phyloP scores from a whole-genome alignment of 2,797 vertebrate genomes.

The Poecilia gillii region DNA sequence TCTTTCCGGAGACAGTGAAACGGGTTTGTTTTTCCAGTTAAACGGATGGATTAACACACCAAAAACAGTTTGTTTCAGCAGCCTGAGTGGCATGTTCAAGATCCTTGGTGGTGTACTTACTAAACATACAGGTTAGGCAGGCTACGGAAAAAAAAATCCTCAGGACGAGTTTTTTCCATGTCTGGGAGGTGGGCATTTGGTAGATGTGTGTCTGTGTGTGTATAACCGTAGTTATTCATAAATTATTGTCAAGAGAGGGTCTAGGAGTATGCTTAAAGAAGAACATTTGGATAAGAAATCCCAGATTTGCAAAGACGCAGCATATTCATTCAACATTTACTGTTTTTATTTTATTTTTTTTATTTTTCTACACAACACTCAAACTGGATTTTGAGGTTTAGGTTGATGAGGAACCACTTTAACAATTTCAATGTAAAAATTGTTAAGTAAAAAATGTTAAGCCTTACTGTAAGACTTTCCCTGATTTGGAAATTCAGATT shows the following conservation, averaged over 20 bases:
- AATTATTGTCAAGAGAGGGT: no score
- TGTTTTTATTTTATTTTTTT: neutral
- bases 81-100: neutral
- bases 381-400: neutral
- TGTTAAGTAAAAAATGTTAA: neutral
- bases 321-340: neutral
- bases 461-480: neutral
- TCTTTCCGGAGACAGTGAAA: neutral
- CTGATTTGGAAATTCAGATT: neutral
- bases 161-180: no score
- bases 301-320: neutral
- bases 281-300: no score
- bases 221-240: no score
- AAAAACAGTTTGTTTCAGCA: neutral
- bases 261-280: no score
- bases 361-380: neutral
- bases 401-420: neutral
- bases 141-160: no score
- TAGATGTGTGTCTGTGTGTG: no score
- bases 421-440: neutral
- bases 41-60: slow-evolving; percentile 5
- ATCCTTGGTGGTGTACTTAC: slow-evolving; percentile 1
- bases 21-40: neutral
- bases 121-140: slow-evolving; percentile 17
- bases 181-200: no score